Base-by-base conservation (phyloP, 2,113 vertebrate genomes). In the Gallinago undulata region DNA sequence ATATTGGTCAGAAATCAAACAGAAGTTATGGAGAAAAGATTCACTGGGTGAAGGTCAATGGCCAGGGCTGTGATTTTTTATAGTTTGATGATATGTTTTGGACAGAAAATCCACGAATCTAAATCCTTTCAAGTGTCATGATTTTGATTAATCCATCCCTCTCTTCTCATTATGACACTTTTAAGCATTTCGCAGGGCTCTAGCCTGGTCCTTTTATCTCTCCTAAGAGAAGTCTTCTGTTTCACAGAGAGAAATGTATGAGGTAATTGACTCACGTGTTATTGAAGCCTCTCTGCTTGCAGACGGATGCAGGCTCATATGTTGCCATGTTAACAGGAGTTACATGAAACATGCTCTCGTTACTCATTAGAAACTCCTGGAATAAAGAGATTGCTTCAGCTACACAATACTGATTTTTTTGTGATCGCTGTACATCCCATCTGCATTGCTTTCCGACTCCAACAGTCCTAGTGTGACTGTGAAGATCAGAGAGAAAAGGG, bases 301-400 rank as follows among this genome's bases (percentile, higher is more conserved):
- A n/a, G 86, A 84, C 1, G 17, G 57, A 87, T 87, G 47, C 68
- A 23, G 24, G 39, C 51, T 95, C 56, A 8, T 69, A 57, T 86
- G 85, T 90, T 84, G 80, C 83, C 92, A 84, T 87, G 80, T 81
- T 93, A 97, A 84, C 84, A 75, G 74, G 73, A 90, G 27, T 94
- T 79, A 19, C 7, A 64, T 37, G 68, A 90, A 93, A 84, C 64
- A 45, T 23, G 21, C 13, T 48, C 56, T 81, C 37, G 30, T 59
- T 63, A 84, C 48, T 80, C 37, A 10, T 84, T 64, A 89, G 62
- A 75, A 90, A 33, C 47, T 87, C 73, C 69, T 81, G 86, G 53
- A 93, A 93, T n/a, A 53, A 72, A 96, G 39, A 45, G 14, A 53
- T 87, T 62, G 30, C 50, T 92, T 94, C 83, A 68, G 56, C 27